These are phyloP conservation scores for cat (Felis catus) DNA, from an alignment of 2,113 vertebrate species.

Conservation along the genomic window F.catus_Fca126_mat1.0 CM031412.1:11165001-11165500, in stretches of 20 bases:
- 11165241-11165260: slow-evolving; percentile 2
- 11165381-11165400: background rate
- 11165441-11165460: background rate
- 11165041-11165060: background rate
- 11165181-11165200: background rate
- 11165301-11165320: background rate
- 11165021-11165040: background rate
- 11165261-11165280: background rate
- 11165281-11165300: background rate
- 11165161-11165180: background rate
- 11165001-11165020: background rate
- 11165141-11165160: background rate
- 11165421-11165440: background rate
- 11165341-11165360: background rate
- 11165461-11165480: background rate
- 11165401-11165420: background rate
- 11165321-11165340: background rate
- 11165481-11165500: background rate
- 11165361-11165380: background rate
- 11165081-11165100: background rate
- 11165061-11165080: background rate
- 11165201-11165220: background rate
- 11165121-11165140: background rate
- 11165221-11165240: background rate
- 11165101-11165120: background rate